These are phyloP conservation scores for Ichneumon xanthorius DNA, from an alignment of 2,888 invertebrate species.

Conservation along the genomic window DNA sequence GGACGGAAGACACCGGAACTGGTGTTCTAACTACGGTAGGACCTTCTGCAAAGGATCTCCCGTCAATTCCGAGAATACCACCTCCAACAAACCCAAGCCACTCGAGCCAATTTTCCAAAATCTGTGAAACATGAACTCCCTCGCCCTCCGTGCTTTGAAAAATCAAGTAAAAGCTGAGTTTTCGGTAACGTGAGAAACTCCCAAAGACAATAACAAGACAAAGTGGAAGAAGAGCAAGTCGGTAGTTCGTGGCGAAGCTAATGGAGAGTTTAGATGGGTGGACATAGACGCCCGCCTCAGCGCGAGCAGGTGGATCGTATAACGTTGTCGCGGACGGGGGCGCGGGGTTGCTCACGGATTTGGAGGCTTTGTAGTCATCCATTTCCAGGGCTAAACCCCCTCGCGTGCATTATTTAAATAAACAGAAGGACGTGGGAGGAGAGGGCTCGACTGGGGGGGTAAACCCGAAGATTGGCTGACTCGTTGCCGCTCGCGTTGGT, in stretches of 20 bases:
- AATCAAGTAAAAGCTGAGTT: conserved; percentile 32
- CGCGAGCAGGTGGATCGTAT: conserved; percentile 69
- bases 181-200: conserved; percentile 61
- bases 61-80: no score
- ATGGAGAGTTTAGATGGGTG: conserved; percentile 56
- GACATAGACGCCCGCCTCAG: conserved; percentile 22
- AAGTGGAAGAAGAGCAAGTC: conserved; percentile 37
- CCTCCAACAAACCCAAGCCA: conserved; percentile 37
- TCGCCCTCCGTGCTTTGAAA: neutral
- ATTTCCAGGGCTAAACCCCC: conserved; percentile 76
- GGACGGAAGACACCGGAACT: conserved; percentile 4
- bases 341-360: conserved; percentile 73
- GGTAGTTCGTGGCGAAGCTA: conserved; percentile 38
- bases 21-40: conserved; percentile 27
- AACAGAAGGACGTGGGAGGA: conserved; percentile 77
- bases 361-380: conserved; percentile 83
- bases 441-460: conserved; percentile 50
- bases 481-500: conserved; percentile 64
- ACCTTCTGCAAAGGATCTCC: conserved; percentile 17
- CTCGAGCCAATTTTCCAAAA: conserved; percentile 57
- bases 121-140: conserved; percentile 50
- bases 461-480: conserved; percentile 77
- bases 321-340: conserved; percentile 55
- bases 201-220: conserved; percentile 39
- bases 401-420: conserved; percentile 84